Base-by-base conservation (phyloP, 2,113 vertebrate genomes). In the Tupaia chinensis region DNA sequence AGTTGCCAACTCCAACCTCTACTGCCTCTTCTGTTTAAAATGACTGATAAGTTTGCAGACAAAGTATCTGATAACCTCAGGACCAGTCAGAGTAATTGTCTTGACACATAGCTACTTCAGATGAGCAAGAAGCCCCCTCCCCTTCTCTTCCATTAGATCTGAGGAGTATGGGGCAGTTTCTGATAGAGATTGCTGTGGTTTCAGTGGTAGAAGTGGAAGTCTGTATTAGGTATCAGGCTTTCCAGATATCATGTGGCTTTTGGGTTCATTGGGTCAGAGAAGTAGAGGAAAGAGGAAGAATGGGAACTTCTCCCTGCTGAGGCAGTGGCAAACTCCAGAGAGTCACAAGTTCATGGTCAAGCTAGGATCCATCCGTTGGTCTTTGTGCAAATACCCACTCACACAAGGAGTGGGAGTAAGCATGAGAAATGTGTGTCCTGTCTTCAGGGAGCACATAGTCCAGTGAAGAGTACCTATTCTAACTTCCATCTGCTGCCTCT, bases 21-120 rank as follows among this genome's bases (percentile, higher is more conserved):
- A 77, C 34, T 77, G 68, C 54, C 54, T 63, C 32, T 96, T 95
- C 68, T 32, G 65, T 17, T 66, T 95, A 91, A 88, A 92, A 56
- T 85, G 20, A 86, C 56, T 58, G 58, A 61, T 13, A 5, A 32
- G 4, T 94, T 86, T 92, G 60, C 44, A 80, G 73, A 89, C n/a
- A 61, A 76, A 85, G 32, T 60, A 23, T 69, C 84, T 80, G 63
- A 70, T 12, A 25, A 81, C 58, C n/a, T 82, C 9, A 27, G 56
- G 25, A 72, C 22, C 9, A 58, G 29, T 65, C 58, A 81, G 66
- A 44, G 32, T 32, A 53, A 78, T 58, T 92, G 70, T 65, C 68
- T 81, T 77, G 69, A 54, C 14, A 79, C 20, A 70, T 1, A 70
- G 17, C 2, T 23, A 32, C 17, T 80, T 89, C 9, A 20, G 53